phyloP scores from a whole-genome alignment of 2,113 vertebrate species.

The Poeciliopsis prolifica region DNA sequence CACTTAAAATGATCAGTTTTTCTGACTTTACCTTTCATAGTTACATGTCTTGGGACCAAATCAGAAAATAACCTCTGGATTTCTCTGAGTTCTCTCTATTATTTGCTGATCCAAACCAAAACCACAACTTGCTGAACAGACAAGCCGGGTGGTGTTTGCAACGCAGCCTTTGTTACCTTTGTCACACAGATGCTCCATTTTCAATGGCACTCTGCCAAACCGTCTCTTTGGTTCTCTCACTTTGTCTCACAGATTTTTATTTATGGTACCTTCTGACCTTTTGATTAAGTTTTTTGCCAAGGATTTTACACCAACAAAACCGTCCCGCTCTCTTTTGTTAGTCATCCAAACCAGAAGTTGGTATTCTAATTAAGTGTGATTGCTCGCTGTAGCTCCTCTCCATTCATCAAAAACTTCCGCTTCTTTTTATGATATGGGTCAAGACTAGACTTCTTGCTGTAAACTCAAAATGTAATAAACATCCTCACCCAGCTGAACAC shows the following conservation, averaged over 20 bases:
- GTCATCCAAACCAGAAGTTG: neutral
- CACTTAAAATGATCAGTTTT: too few species aligned
- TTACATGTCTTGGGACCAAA: too few species aligned
- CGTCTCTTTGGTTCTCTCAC: neutral
- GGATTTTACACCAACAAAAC: neutral
- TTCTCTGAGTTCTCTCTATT: too few species aligned
- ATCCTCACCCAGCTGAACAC: neutral
- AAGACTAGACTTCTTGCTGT: neutral
- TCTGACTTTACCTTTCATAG: too few species aligned
- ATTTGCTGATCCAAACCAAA: too few species aligned
- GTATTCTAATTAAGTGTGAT: neutral
- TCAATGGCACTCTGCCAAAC: constrained; percentile 75
- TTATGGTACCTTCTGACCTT: neutral
- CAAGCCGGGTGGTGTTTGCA: too few species aligned
- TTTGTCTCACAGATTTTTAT: constrained; percentile 61
- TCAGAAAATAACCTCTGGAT: too few species aligned
- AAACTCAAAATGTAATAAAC: constrained; percentile 11
- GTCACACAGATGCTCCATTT: neutral
- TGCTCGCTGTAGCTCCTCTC: neutral
- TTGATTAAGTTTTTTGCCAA: neutral
- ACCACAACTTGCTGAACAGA: too few species aligned
- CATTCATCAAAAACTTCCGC: neutral
- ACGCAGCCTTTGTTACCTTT: too few species aligned
- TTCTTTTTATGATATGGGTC: neutral
- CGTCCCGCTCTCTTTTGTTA: neutral